phyloP scores from a whole-genome alignment of 2,888 invertebrate genomes.

The Biston stratarius region DNA sequence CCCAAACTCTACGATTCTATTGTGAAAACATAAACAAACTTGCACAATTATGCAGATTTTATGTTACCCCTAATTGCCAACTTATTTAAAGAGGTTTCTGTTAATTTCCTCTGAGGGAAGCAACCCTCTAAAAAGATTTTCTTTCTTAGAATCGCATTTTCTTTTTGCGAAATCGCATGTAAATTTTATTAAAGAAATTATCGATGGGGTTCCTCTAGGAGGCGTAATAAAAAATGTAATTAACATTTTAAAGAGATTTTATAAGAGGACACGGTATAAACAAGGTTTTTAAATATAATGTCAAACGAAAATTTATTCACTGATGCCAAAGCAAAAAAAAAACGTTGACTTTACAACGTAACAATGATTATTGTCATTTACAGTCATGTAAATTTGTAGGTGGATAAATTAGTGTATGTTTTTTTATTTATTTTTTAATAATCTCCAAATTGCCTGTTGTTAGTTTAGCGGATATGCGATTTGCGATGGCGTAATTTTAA shows the following conservation, averaged over 20 bases:
- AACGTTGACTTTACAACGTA: background rate
- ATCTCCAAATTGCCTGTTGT: no score
- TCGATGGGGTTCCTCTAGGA: conserved; percentile 62
- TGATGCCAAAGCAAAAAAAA: background rate
- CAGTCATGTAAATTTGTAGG: no score
- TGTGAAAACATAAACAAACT: conserved; percentile 83
- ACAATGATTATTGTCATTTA: no score
- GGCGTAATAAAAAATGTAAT: conserved; percentile 66
- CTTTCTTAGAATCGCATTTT: conserved; percentile 69
- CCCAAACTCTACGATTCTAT: conserved; percentile 62
- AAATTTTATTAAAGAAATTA: conserved; percentile 75
- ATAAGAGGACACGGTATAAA: conserved; percentile 24
- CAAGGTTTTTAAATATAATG: conserved; percentile 12
- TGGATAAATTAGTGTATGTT: no score
- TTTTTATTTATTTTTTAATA: no score
- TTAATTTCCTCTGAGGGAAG: conserved; percentile 70
- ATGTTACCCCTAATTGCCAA: conserved; percentile 85
- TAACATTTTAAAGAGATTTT: conserved; percentile 48
- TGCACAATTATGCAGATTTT: conserved; percentile 84
- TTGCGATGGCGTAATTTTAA: no score
- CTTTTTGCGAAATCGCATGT: conserved; percentile 72
- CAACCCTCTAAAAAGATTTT: conserved; percentile 59
- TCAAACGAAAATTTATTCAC: background rate
- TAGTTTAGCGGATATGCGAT: no score
- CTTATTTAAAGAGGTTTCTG: conserved; percentile 84